Base-by-base conservation (phyloP, 2,113 vertebrate genomes). In the Onychostoma macrolepis region DNA sequence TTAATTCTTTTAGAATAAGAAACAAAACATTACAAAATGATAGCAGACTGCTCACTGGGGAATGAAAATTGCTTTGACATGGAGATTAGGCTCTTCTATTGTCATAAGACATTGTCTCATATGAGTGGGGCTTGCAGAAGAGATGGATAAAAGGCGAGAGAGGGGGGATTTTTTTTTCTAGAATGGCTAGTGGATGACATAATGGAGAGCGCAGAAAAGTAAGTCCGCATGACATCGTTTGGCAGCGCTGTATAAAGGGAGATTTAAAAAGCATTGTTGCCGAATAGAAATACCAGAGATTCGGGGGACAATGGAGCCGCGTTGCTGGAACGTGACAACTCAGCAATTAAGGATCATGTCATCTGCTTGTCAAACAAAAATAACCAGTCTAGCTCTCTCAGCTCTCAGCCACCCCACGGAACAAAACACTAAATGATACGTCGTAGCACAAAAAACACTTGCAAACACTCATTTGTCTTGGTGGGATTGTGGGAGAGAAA, bases 21-120 rank as follows among this genome's bases (percentile, higher is more conserved):
- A 96, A 97, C 96, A 97, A 97, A 97, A 97, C 96, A 97, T 96
- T 96, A 97, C 96, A 96, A 97, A 96, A 97, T 96, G 96, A 97
- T 96, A 96, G 96, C 94, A 96, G 96, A 93, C 95, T 97, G 96
- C 95, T 96, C 96, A 93, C 95, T 95, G 96, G 96, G 97, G 98
- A 95, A 97, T 97, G 96, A 97, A 98, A 98, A 97, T 96, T 94
- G 97, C 97, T 98, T 98, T 98, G 98, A 98, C 97, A 98, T 97
- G 95, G 97, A 99, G 98, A 99, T 99, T 98, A 99, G 96, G 94
- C 96, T 94, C 92, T 93, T 92, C 96, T 94, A 97, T 97, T 98
- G 97, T 99, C 97, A 96, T 96, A 97, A 97, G 97, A 98, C 97
- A 98, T 97, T 98, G 97, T 99, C 97, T 97, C 96, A 95, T 96